These are phyloP conservation scores for Poicephalus meyeri DNA, from an alignment of 2,113 vertebrate species.

Conservation along the genomic window DNA sequence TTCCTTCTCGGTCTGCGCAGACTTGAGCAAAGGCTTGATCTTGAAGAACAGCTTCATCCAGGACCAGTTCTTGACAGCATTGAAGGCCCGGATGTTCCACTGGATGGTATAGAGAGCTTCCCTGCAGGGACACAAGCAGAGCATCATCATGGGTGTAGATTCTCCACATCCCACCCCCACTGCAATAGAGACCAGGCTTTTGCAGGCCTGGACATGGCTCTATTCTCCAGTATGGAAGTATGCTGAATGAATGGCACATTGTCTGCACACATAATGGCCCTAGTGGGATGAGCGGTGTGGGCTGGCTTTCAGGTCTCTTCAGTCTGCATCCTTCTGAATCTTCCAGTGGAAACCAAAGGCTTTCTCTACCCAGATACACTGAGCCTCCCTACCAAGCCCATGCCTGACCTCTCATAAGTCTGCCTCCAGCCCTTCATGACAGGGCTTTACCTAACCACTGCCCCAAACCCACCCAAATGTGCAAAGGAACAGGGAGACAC, in stretches of 20 bases:
- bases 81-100: conserved; percentile 94
- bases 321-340: neutral
- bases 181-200: neutral
- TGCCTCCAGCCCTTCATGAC: neutral
- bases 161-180: neutral
- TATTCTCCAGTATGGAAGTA: neutral
- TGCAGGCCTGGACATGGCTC: neutral
- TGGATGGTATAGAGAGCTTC: conserved; percentile 91
- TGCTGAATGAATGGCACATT: neutral
- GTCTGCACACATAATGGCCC: neutral
- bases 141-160: neutral
- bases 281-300: neutral
- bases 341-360: neutral
- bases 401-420: neutral
- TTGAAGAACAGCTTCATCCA: conserved; percentile 99
- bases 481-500: neutral
- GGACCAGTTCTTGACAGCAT: conserved; percentile 92
- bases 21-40: conserved; percentile 92
- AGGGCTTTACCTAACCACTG: neutral
- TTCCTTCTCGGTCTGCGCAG: conserved; percentile 91
- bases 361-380: neutral
- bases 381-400: neutral
- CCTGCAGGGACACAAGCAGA: conserved; percentile 24
- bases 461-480: neutral
- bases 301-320: neutral